Conservation (phyloP, 2,797 vertebrate genomes). For the Tinamus major region DNA sequence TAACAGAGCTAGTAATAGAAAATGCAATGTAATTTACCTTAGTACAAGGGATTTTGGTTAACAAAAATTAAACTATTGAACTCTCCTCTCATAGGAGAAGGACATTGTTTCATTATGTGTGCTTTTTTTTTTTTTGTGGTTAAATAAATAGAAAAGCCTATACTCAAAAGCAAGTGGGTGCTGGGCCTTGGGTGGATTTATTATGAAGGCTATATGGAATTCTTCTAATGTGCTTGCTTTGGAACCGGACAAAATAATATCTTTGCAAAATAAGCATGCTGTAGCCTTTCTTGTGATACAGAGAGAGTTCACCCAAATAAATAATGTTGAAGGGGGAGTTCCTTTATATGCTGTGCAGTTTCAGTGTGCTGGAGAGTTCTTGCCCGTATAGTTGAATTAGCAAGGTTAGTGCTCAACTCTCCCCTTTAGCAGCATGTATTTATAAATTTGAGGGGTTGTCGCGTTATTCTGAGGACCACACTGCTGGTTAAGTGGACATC, state of each 20-base stretch:
- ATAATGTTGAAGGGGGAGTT: slow-evolving; percentile 73
- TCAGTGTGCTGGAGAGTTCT: slow-evolving; percentile 42
- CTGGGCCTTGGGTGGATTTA: slow-evolving; percentile 78
- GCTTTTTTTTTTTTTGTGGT: not conserved
- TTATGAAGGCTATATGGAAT: slow-evolving; percentile 72
- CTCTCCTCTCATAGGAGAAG: slow-evolving; percentile 81
- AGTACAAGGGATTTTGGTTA: slow-evolving; percentile 86
- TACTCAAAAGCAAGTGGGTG: slow-evolving; percentile 73
- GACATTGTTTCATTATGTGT: slow-evolving; percentile 79
- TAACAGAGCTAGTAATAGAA: slow-evolving; percentile 88
- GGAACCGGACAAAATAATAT: slow-evolving; percentile 77
- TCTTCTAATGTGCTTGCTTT: slow-evolving; percentile 82
- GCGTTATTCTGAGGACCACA: slow-evolving; percentile 6
- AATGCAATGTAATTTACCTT: slow-evolving; percentile 88
- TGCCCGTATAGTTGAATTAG: slow-evolving; percentile 47
- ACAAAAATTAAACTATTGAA: slow-evolving; percentile 90
- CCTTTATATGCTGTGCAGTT: slow-evolving; percentile 45
- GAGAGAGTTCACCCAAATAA: slow-evolving; percentile 76
- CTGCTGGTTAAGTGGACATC: slow-evolving; percentile 16
- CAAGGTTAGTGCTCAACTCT: slow-evolving; percentile 37
- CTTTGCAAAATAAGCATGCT: slow-evolving; percentile 76
- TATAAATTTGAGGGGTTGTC: not conserved
- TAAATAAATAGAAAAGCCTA: slow-evolving; percentile 73
- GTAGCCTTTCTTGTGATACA: slow-evolving; percentile 72
- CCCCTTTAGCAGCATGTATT: not conserved